Evolutionary conservation across 2,113 vertebrate species (phyloP).

Genomic region (Notothenia rossii): DNA sequence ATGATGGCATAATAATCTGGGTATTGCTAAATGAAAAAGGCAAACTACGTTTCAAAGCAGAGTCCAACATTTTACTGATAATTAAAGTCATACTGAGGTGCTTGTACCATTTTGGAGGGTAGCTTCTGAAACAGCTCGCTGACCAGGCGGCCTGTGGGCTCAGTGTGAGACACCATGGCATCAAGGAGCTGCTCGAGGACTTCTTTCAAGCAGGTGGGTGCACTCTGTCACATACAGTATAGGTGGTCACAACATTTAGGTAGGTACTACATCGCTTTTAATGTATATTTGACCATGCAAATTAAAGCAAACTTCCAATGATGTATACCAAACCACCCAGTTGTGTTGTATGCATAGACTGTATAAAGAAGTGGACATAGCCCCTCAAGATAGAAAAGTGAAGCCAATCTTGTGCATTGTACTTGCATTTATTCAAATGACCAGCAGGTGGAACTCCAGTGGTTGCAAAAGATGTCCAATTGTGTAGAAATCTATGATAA

Average conservation of each 20-base stretch:
- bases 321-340: not conserved
- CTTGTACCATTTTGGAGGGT: slow-evolving; percentile 96
- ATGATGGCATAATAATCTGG: slow-evolving; percentile 99
- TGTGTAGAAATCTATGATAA: too few relatives aligned
- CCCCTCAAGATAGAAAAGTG: too few relatives aligned
- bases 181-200: slow-evolving; percentile 96
- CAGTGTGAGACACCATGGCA: slow-evolving; percentile 90
- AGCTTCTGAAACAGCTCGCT: slow-evolving; percentile 99
- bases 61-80: not conserved
- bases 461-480: too few relatives aligned
- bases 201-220: slow-evolving; percentile 91
- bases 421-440: too few relatives aligned
- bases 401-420: too few relatives aligned
- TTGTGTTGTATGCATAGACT: not conserved
- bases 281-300: not conserved
- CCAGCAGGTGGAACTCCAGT: too few relatives aligned
- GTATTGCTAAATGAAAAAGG: slow-evolving; percentile 90
- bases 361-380: too few relatives aligned
- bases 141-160: slow-evolving; percentile 92
- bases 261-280: not conserved
- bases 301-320: not conserved
- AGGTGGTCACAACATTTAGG: slow-evolving; percentile 11
- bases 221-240: slow-evolving; percentile 79
- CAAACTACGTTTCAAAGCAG: slow-evolving; percentile 28
- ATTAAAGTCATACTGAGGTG: not conserved